Base-by-base conservation (phyloP, 2,888 invertebrate genomes). In the Pseudoips prasinana region DNA sequence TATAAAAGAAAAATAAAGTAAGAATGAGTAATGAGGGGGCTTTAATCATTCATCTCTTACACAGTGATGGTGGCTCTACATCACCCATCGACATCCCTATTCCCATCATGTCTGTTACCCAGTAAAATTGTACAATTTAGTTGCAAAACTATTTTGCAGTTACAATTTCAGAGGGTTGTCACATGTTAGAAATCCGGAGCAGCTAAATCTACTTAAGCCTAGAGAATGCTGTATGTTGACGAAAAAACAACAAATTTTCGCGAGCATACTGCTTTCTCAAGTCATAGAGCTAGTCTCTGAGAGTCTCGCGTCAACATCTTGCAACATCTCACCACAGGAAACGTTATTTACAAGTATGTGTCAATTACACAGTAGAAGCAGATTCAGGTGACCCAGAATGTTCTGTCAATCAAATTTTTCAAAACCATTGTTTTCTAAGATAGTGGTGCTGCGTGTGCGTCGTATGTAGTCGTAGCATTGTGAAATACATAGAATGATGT, bases 161-260 rank as follows among this genome's bases (percentile, higher is more conserved):
- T 75, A 70, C 84, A 86, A 85, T 69, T 68, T 56, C 58, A 78
- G 46, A 64, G 70, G 73, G 71, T 55, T 51, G 47, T 54, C 60
- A 69, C 80, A 82, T 74, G 62, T 47, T 63, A 78, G 80, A 68
- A 76, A 72, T 66, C 44, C 40, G 64, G 73, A 62, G 68, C 64
- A 77, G 81, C 79, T 73, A 72, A 75, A 66, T 68, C 69, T 78
- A 81, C 68, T 72, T 72, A 72, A 79, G 83, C 83, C 80, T 77
- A 79, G 85, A 87, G 87, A 85, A 85, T 67, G 62, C 72, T 48
- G 58, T 80, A 86, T 80, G 82, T 58, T 62, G 69, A 77, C 71
- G 71, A 86, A 72, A 20, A 20, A 20, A 2, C 2, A 7, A 3
- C 3, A 7, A 7, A 34, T 8, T 27, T 64, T 80, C 74, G 63